Evolutionary conservation across 2,113 vertebrate species (phyloP).

Genomic region (Aptenodytes patagonicus): DNA sequence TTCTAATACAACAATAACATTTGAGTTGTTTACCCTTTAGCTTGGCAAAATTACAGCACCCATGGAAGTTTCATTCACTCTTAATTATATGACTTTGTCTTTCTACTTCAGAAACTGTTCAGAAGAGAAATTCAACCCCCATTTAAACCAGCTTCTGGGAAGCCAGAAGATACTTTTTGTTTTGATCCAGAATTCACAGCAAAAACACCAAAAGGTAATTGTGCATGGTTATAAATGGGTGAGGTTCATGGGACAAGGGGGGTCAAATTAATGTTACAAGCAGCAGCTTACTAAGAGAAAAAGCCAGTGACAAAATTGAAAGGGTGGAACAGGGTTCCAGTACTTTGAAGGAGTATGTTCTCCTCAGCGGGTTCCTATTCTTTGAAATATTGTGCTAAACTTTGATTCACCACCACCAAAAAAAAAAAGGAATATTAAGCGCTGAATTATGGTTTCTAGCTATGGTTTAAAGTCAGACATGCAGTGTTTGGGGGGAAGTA

Average conservation of each 20-base stretch:
- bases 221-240: background rate
- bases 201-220: conserved; percentile 95
- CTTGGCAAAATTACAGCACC: background rate
- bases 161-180: conserved; percentile 97
- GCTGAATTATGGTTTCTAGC: background rate
- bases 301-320: background rate
- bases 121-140: conserved; percentile 93
- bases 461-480: background rate
- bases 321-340: background rate
- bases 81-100: background rate
- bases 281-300: background rate
- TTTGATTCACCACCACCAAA: background rate
- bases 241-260: background rate
- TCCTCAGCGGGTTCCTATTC: background rate
- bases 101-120: conserved; percentile 85
- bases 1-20: background rate
- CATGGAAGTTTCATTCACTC: background rate
- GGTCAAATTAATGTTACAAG: background rate
- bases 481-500: background rate
- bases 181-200: conserved; percentile 99
- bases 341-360: background rate
- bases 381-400: background rate
- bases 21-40: background rate
- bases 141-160: conserved; percentile 94
- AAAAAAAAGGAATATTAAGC: background rate